Base-by-base conservation (phyloP, 2,888 invertebrate genomes). In the Allacma fusca region DNA sequence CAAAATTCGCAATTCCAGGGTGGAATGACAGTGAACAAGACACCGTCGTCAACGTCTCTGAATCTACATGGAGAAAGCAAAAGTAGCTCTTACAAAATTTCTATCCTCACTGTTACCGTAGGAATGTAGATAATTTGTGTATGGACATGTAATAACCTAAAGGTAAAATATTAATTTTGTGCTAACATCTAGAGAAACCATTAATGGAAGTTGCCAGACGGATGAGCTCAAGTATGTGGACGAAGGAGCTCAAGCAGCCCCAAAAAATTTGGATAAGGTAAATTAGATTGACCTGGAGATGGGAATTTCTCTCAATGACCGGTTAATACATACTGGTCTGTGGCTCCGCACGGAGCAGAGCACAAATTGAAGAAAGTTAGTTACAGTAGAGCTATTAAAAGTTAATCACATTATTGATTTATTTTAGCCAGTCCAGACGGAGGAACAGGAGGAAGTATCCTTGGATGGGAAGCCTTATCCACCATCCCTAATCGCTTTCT, bases 401-500 rank as follows among this genome's bases (percentile, higher is more conserved):
- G 34, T 34, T 34, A 34, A 34, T 34, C 5, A 34, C 5, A 7
- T 34, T 34, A 34, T 34, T 34, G 34, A 34, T 23, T 40, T 19
- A 12, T 69, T 40, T 57, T 57, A 76, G 70, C 57, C 72, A 29
- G 75, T 79, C 4, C 79, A 79, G 59, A 79, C 79, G 24, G 68
- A 50, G 40, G 75, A 68, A 21, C n/a, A 23, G 24, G 71, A 24
- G 13, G 9, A 23, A 19, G 34, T n/a, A 28, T 43, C 1, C 26
- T 24, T 43, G 28, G 76, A 50, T 19, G 40, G 40, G 23, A 74
- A 79, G 24, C 79, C 81, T 0, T 81, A 82, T 64, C 83, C 83
- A 1, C 83, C 83, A 7, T 83, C 83, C 0, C 73, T 83, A 12
- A 82, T 80, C 72, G 82, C 83, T 19, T 83, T 83, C 76, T 83